Percentiles rank a stretch among this genome's conserved stretches.
Conservation (phyloP, 2,888 invertebrate species). For the Neoitamus cyanurus region DNA sequence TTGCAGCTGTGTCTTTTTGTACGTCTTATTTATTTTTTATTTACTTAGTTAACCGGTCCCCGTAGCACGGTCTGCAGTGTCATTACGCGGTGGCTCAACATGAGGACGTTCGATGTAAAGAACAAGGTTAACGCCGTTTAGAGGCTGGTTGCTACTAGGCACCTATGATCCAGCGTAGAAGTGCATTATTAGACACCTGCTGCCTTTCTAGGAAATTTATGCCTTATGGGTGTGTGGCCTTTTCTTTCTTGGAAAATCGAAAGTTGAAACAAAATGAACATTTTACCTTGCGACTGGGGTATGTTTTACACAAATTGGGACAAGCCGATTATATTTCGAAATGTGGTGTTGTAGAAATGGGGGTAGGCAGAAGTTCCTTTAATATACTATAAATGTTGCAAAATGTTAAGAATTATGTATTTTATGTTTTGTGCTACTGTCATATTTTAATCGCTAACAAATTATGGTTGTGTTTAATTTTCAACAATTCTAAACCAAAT, state of each 20-base stretch:
- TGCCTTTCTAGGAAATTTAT: constrained; percentile 1
- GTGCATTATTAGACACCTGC: neutral
- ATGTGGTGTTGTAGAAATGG: neutral
- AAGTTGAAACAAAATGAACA: neutral
- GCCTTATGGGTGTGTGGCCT: neutral
- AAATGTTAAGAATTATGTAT: too few relatives aligned
- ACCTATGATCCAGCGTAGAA: neutral
- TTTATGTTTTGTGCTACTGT: too few relatives aligned
- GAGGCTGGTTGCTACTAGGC: neutral
- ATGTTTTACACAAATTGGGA: neutral
- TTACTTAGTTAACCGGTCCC: constrained; percentile 21
- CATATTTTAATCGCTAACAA: too few relatives aligned
- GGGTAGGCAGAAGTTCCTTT: too few relatives aligned
- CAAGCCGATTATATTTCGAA: neutral
- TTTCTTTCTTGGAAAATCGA: neutral
- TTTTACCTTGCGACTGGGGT: neutral
- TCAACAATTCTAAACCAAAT: too few relatives aligned
- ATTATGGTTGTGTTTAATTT: too few relatives aligned
- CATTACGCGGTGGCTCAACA: neutral
- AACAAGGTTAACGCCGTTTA: constrained; percentile 25
- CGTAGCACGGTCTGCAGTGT: neutral
- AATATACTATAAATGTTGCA: too few relatives aligned
- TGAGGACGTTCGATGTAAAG: constrained; percentile 5
- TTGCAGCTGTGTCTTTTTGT: neutral
- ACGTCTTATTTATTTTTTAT: neutral